Conservation (phyloP, 2,113 vertebrate species). For the Perca schrenkii region DNA sequence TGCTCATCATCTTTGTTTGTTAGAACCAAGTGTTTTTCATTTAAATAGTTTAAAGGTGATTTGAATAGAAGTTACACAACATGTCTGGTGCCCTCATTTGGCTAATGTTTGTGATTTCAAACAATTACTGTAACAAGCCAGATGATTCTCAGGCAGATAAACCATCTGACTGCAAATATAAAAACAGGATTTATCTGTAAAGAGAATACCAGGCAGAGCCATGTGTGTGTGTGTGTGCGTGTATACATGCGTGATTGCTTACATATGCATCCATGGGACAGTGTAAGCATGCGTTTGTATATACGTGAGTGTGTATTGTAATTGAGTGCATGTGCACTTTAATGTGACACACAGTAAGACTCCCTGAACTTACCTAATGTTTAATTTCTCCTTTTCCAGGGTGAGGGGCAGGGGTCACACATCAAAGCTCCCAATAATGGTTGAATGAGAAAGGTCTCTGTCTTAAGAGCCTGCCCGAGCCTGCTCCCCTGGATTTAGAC, state of each 20-base stretch:
- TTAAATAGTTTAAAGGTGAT: conserved; percentile 8
- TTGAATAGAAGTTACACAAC: conserved; percentile 1
- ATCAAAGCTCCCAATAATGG: conserved; percentile 77
- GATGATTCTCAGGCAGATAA: conserved; percentile 15
- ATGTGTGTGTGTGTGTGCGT: conserved; percentile 2
- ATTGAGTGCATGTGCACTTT: conserved; percentile 10
- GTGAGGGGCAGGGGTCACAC: conserved; percentile 70
- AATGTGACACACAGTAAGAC: conserved; percentile 27
- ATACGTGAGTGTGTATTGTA: not conserved
- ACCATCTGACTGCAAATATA: conserved; percentile 19
- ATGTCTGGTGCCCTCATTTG: not conserved
- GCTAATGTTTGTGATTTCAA: conserved; percentile 1
- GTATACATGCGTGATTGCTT: conserved; percentile 27
- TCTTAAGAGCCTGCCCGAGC: conserved; percentile 73
- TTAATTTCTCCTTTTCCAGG: conserved; percentile 60
- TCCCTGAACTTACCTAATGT: conserved; percentile 41
- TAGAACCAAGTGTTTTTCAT: conserved; percentile 1
- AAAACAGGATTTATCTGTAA: conserved; percentile 6
- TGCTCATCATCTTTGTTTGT: not conserved
- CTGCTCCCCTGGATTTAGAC: conserved; percentile 72
- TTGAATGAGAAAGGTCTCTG: conserved; percentile 64
- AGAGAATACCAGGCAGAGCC: not conserved
- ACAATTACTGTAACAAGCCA: not conserved
- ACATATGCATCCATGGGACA: conserved; percentile 20
- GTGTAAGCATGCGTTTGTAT: conserved; percentile 12